A percentile compares a stretch with the other conserved stretches of the same genome.
Evolutionary conservation across 35 echinoderm and acorn worm genomes (phyloP).

Genomic region (Strongylocentrotus purpuratus): DNA sequence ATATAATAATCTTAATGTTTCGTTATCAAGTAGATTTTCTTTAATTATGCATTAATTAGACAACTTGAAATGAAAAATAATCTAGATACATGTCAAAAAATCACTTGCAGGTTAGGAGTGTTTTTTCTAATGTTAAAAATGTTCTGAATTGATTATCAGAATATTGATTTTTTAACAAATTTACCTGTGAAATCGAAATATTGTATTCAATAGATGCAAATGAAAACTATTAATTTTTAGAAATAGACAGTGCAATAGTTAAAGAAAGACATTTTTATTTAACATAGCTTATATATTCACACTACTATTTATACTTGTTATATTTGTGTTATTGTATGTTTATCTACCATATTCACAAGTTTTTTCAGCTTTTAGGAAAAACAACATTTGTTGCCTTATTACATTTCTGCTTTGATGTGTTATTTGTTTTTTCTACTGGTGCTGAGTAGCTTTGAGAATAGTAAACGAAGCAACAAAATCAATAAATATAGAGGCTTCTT

Average conservation of each 20-base stretch:
- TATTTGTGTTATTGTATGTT: not conserved
- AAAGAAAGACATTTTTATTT: not conserved
- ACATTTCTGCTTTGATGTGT: not conserved
- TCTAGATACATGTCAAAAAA: too few species aligned
- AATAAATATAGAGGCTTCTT: not conserved
- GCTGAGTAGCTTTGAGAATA: not conserved
- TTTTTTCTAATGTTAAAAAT: too few species aligned
- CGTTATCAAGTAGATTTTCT: too few species aligned
- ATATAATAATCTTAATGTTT: too few species aligned
- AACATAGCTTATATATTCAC: not conserved
- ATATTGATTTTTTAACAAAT: too few species aligned
- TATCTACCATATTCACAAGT: not conserved
- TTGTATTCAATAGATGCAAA: not conserved
- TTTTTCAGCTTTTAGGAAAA: not conserved
- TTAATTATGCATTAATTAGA: too few species aligned
- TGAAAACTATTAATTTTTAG: not conserved
- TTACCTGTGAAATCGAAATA: not conserved
- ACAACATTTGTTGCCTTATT: not conserved
- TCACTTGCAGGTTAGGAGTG: too few species aligned
- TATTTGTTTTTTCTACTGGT: not conserved
- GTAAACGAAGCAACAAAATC: not conserved
- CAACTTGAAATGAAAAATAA: too few species aligned
- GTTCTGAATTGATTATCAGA: too few species aligned
- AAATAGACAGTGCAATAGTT: not conserved
- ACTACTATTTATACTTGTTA: not conserved